phyloP scores from a whole-genome alignment of 1,140 invertebrate species.

The Alviniconcha marisindica region DNA sequence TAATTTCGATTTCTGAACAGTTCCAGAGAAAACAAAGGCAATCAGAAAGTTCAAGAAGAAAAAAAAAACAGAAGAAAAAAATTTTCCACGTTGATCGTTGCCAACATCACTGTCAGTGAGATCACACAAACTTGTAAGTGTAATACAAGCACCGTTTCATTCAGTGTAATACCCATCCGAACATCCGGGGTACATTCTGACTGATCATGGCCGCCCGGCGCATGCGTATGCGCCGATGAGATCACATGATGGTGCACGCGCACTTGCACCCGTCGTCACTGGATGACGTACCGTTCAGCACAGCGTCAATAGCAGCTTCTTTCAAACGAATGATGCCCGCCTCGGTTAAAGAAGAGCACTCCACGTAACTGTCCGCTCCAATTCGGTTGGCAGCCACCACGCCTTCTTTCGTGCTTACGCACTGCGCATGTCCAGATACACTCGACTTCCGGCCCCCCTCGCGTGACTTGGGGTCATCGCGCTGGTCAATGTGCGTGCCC shows the following conservation, averaged over 20 bases:
- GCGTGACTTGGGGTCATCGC: conserved; percentile 42
- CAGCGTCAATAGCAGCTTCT: conserved; percentile 52
- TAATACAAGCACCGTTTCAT: too few relatives aligned
- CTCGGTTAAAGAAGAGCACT: conserved; percentile 94
- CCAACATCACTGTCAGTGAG: too few relatives aligned
- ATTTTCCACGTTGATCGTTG: too few relatives aligned
- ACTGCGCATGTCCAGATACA: background rate
- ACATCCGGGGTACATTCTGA: too few relatives aligned
- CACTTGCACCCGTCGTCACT: conserved; percentile 49
- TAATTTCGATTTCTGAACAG: too few relatives aligned
- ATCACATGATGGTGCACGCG: conserved; percentile 50
- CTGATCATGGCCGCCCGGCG: too few relatives aligned
- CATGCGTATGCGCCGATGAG: background rate
- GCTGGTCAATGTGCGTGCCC: conserved; percentile 69
- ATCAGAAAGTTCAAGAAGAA: too few relatives aligned
- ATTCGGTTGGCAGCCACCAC: conserved; percentile 81
- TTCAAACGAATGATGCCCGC: conserved; percentile 81
- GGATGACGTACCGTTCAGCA: conserved; percentile 20
- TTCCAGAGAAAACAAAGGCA: too few relatives aligned
- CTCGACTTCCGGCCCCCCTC: background rate
- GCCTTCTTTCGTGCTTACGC: conserved; percentile 85
- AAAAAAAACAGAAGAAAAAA: too few relatives aligned
- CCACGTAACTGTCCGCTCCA: conserved; percentile 91
- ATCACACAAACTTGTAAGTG: too few relatives aligned
- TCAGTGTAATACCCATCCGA: too few relatives aligned